A percentile compares a stretch with the other conserved stretches of the same genome.
These are phyloP conservation scores for Dichetophora obliterata DNA, from an alignment of 2,888 invertebrate species.

Conservation along the genomic window DNA sequence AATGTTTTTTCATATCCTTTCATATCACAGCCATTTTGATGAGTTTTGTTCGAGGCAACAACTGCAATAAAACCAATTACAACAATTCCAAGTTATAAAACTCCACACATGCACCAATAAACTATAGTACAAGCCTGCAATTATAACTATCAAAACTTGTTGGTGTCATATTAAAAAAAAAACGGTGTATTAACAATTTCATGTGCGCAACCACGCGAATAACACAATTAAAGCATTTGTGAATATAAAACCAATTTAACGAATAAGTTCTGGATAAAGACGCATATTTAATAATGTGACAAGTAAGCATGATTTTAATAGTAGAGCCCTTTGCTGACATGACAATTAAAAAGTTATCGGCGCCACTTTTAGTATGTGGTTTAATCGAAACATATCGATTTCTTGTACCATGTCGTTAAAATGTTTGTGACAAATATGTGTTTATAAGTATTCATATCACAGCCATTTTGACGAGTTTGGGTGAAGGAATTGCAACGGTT, in stretches of 20 bases:
- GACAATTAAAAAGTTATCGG: background rate
- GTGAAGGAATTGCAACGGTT: constrained; percentile 64
- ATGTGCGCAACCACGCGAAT: no score
- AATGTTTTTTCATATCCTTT: constrained; percentile 60
- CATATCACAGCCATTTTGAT: constrained; percentile 71
- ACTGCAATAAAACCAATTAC: constrained; percentile 29
- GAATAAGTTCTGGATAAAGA: background rate
- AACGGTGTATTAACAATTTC: no score
- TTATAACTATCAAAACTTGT: background rate
- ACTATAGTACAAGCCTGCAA: background rate
- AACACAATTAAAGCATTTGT: no score
- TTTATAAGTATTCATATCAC: constrained; percentile 64
- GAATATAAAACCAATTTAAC: no score
- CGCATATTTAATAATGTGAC: no score
- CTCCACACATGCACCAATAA: constrained; percentile 2
- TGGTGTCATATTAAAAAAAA: background rate
- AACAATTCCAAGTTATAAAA: constrained; percentile 2
- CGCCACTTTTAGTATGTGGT: background rate
- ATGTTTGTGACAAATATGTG: constrained; percentile 66
- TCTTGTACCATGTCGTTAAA: constrained; percentile 69
- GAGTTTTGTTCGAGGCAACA: constrained; percentile 60
- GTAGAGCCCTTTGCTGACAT: no score
- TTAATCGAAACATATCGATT: constrained; percentile 42
- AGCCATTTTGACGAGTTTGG: constrained; percentile 71
- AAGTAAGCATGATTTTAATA: no score